Conservation (phyloP, 2,888 invertebrate species). For the Azorinus chamasolen region DNA sequence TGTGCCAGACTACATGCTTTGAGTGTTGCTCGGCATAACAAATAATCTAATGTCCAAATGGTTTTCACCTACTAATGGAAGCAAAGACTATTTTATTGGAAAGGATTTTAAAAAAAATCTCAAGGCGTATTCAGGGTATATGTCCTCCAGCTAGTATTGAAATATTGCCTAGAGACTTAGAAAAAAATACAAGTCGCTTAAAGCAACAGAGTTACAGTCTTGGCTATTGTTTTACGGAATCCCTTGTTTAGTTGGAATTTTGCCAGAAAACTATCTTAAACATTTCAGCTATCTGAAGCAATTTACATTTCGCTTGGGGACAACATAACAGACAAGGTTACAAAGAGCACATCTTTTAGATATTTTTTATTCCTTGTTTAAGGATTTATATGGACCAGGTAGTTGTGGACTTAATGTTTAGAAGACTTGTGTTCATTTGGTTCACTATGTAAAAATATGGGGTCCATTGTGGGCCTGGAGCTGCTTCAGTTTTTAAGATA, state of each 20-base stretch:
- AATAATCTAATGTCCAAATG: too few species aligned
- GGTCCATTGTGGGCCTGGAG: conserved; percentile 48
- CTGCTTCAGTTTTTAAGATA: conserved; percentile 42
- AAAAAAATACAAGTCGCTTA: too few species aligned
- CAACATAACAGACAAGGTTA: conserved; percentile 2
- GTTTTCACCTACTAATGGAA: conserved; percentile 54
- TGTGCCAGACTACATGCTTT: too few species aligned
- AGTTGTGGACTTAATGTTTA: conserved; percentile 32
- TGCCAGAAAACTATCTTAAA: conserved; percentile 22
- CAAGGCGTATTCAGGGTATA: too few species aligned
- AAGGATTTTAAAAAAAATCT: too few species aligned
- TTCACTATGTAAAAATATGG: conserved; percentile 23
- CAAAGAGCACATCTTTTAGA: conserved; percentile 31
- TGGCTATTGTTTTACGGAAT: conserved; percentile 35
- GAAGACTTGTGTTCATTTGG: conserved; percentile 24
- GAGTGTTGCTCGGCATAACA: conserved; percentile 5
- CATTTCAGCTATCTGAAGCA: conserved; percentile 23
- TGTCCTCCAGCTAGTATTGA: too few species aligned
- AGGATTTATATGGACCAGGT: conserved; percentile 18
- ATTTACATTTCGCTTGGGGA: too few species aligned
- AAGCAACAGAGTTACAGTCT: conserved; percentile 25
- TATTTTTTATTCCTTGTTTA: conserved; percentile 17
- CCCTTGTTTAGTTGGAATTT: conserved; percentile 30
- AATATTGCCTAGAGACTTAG: too few species aligned
- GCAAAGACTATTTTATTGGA: too few species aligned